These are phyloP conservation scores for Aegotheles bennettii DNA, from an alignment of 2,113 vertebrate genomes.

Conservation along the genomic window DNA sequence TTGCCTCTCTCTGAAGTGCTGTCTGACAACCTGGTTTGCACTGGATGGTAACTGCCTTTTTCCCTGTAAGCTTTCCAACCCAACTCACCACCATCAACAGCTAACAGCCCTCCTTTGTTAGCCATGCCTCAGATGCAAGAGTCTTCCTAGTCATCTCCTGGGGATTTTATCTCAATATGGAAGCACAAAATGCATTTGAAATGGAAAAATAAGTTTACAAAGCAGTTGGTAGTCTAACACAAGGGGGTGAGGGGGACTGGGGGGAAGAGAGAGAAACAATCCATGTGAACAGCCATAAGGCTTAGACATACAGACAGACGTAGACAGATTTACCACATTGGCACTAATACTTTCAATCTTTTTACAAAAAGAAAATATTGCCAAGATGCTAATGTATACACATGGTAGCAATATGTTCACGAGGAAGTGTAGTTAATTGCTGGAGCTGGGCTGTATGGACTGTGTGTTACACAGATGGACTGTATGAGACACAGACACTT, in stretches of 20 bases:
- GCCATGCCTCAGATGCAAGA: neutral
- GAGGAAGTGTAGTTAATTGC: slow-evolving; percentile 55
- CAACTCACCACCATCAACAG: neutral
- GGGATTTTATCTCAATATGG: slow-evolving; percentile 11
- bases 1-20: neutral
- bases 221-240: slow-evolving; percentile 53
- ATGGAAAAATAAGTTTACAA: slow-evolving; percentile 29
- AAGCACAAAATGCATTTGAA: slow-evolving; percentile 23
- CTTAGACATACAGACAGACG: slow-evolving; percentile 47
- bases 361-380: slow-evolving; percentile 58
- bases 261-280: neutral
- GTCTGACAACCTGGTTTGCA: neutral
- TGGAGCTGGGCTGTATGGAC: slow-evolving; percentile 20
- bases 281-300: neutral
- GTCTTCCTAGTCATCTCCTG: slow-evolving; percentile 15
- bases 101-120: slow-evolving; percentile 36
- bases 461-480: slow-evolving; percentile 62
- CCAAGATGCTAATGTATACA: slow-evolving; percentile 62
- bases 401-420: slow-evolving; percentile 63
- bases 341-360: slow-evolving; percentile 51
- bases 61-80: neutral
- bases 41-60: neutral
- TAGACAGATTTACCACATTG: slow-evolving; percentile 54
- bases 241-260: neutral
- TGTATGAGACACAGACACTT: neutral